These are phyloP conservation scores for Gallinago undulata DNA, from an alignment of 2,113 vertebrate species.

Conservation along the genomic window DNA sequence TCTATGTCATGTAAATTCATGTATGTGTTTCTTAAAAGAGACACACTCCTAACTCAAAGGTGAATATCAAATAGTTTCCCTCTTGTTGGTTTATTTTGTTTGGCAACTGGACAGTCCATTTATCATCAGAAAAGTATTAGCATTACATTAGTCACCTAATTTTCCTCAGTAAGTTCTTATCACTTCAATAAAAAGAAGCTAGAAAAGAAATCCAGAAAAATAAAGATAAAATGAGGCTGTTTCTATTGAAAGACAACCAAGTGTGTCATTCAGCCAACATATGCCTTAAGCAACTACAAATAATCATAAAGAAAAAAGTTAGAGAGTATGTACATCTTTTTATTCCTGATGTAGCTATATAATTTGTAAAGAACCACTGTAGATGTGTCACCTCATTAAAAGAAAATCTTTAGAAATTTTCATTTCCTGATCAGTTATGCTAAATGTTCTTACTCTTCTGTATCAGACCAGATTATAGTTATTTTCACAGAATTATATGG, in stretches of 20 bases:
- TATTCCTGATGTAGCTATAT: neutral
- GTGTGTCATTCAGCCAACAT: neutral
- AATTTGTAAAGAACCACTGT: neutral
- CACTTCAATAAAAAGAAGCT: neutral
- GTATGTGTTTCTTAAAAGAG: neutral
- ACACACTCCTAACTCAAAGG: neutral
- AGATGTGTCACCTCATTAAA: neutral
- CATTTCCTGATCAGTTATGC: neutral
- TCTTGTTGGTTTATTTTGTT: neutral
- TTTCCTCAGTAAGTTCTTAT: neutral
- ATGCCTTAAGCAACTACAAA: neutral
- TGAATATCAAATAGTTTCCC: neutral
- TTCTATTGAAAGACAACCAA: neutral
- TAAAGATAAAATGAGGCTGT: neutral
- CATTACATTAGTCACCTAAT: neutral
- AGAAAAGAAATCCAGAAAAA: neutral
- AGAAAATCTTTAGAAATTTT: neutral
- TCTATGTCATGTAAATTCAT: neutral
- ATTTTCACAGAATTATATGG: neutral
- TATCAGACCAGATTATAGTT: neutral
- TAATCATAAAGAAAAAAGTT: neutral
- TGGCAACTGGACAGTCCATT: neutral
- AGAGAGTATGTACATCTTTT: neutral
- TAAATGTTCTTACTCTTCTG: neutral
- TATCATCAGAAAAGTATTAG: neutral